Evolutionary conservation across 2,797 vertebrate species (phyloP).

Genomic region (Acanthornis magna): DNA sequence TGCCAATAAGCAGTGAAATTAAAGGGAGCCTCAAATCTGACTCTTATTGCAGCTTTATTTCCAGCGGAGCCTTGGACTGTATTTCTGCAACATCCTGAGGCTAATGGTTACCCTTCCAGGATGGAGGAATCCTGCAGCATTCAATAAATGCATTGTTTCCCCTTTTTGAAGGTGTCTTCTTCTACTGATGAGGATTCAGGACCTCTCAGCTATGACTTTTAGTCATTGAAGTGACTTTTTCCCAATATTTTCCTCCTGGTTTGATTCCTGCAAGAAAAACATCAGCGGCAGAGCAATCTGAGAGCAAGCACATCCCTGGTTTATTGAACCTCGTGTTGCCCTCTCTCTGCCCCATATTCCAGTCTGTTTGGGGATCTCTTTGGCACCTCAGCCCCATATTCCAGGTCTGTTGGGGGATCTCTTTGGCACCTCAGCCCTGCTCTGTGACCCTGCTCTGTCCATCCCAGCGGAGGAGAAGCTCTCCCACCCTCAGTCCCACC

Average conservation of each 20-base stretch:
- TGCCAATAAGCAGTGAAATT: not conserved
- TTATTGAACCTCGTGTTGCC: not conserved
- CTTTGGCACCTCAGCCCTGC: not conserved
- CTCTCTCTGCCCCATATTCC: not conserved
- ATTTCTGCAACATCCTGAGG: not conserved
- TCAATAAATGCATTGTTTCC: not conserved
- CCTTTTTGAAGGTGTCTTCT: not conserved
- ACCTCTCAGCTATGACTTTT: not conserved
- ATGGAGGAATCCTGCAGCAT: not conserved
- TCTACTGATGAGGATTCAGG: not conserved
- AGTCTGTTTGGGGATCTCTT: not conserved
- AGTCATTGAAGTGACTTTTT: not conserved
- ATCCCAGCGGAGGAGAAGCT: not conserved
- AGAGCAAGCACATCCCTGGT: not conserved
- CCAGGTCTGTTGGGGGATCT: not conserved
- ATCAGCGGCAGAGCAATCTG: not conserved
- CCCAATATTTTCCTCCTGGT: not conserved
- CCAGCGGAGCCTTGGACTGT: not conserved
- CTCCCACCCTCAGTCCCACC: slow-evolving; percentile 35
- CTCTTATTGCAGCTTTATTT: not conserved
- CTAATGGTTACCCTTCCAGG: not conserved
- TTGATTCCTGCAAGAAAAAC: not conserved
- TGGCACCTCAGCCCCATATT: not conserved
- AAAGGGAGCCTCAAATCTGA: not conserved
- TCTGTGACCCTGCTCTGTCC: not conserved